Evolutionary conservation across 2,797 vertebrate species (phyloP), one percentile per base, ranked within the genome.

Genomic region (Clarias platycephalus): DNA sequence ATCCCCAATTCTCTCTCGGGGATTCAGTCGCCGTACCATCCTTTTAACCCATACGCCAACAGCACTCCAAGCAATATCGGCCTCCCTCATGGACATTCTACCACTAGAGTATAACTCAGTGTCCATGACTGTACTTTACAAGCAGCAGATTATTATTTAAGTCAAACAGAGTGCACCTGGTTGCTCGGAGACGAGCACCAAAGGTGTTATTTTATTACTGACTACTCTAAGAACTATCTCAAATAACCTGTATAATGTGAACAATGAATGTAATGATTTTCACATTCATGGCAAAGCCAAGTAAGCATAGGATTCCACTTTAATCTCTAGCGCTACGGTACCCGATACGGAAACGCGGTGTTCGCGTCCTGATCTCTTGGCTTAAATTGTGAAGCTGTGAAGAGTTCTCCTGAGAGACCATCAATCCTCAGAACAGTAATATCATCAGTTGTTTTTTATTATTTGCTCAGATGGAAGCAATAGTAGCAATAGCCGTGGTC

Each of bases 11-110:
- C 97, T 0, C 93, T 98, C 89, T 95, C 95, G 40, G 96, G 94
- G 60, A 96, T 98, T 94, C 96, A 97, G 88, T 96, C 97, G 62
- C 91, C 97, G 78, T 97, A 98, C 94, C 97, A 96, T 81, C 97
- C 97, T 88, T 99, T 97, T 92, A 97, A 96, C 82, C 96, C 97
- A 92, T 96, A 96, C 77, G 82, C 79, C 28, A 89, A 89, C 87
- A 97, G 95, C 88, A 96, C 96, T 2, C 97, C 97, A 86, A 97
- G 97, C 94, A 98, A 97, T 91, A 96, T 95, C 64, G 98, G 97
- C 91, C 93, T 98, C 86, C 97, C 97, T 80, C 97, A 99, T 89
- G 97, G 97, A 94, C 97, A 99, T 92, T 99, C 98, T 0, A 99
- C 97, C 84, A 99, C 98, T 0, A 91, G 98, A 77, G 97, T 99